phyloP scores from a whole-genome alignment of 2,888 invertebrate genomes.

The Calephelis perditalis region DNA sequence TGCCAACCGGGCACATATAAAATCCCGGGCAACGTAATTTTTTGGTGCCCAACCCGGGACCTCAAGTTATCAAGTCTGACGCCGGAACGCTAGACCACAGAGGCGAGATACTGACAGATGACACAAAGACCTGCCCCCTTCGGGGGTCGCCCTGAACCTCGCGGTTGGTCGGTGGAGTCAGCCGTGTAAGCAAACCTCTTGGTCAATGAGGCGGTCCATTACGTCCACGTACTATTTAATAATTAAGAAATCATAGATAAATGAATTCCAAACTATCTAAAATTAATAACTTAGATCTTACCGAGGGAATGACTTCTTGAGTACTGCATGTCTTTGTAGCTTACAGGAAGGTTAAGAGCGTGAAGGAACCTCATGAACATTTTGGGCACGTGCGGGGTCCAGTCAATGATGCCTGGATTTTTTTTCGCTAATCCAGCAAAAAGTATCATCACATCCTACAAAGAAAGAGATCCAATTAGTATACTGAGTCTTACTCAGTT shows the following conservation, averaged over 20 bases:
- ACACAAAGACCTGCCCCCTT: too few relatives aligned
- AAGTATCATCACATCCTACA: slow-evolving; percentile 83
- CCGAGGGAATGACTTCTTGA: slow-evolving; percentile 75
- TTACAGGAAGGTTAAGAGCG: slow-evolving; percentile 87
- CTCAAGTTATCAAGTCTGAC: too few relatives aligned
- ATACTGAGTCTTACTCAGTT: too few relatives aligned
- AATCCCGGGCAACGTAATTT: too few relatives aligned
- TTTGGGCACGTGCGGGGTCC: slow-evolving; percentile 89
- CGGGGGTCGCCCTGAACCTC: too few relatives aligned
- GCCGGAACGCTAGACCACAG: too few relatives aligned
- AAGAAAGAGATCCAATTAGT: slow-evolving; percentile 29
- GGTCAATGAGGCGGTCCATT: too few relatives aligned
- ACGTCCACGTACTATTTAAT: not conserved
- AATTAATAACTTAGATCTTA: slow-evolving; percentile 29
- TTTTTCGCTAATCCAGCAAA: slow-evolving; percentile 84
- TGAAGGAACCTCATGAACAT: slow-evolving; percentile 86
- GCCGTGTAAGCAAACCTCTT: too few relatives aligned
- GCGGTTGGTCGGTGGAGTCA: too few relatives aligned
- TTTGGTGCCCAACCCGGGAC: too few relatives aligned
- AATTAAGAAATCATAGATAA: not conserved
- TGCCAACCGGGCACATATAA: too few relatives aligned
- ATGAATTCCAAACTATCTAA: not conserved
- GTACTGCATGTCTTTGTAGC: slow-evolving; percentile 82
- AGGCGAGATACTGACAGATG: too few relatives aligned
- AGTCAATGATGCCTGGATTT: slow-evolving; percentile 91